Percentiles rank a stretch among this genome's conserved stretches.
Conservation (phyloP, 2,113 vertebrate species). For the Kryptolebias marmoratus region DNA sequence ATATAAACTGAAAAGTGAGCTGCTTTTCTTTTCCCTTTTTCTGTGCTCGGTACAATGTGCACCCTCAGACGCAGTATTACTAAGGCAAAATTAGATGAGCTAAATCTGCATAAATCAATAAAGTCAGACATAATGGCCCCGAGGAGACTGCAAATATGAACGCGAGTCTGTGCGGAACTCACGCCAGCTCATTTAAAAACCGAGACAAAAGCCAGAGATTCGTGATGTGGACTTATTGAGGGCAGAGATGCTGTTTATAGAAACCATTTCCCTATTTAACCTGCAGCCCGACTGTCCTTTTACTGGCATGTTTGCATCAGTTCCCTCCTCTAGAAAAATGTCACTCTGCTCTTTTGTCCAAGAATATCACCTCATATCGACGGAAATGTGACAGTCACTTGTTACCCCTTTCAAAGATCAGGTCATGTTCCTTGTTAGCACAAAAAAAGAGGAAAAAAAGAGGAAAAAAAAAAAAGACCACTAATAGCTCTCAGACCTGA, state of each 20-base stretch:
- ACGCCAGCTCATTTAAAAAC: not conserved
- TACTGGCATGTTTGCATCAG: not conserved
- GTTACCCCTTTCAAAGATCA: conserved; percentile 32
- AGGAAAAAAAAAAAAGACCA: conserved; percentile 6
- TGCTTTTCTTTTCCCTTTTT: not conserved
- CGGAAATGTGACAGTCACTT: not conserved
- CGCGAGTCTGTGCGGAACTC: no score
- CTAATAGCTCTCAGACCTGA: conserved; percentile 47
- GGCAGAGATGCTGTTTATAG: conserved; percentile 25
- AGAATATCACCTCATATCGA: not conserved
- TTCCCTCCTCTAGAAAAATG: not conserved
- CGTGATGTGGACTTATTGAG: conserved; percentile 14
- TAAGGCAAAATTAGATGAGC: not conserved
- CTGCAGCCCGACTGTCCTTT: not conserved
- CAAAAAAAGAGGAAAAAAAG: not conserved
- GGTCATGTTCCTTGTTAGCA: conserved; percentile 33
- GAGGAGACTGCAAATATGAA: not conserved
- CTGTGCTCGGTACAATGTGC: not conserved
- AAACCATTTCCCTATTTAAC: conserved; percentile 9
- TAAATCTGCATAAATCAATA: not conserved
- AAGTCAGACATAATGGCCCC: not conserved
- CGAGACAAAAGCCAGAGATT: conserved; percentile 4
- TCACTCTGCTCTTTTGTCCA: not conserved
- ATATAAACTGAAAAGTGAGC: not conserved
- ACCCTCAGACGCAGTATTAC: not conserved